phyloP scores from a whole-genome alignment of 2,113 vertebrate species.

The Neolamprologus caudopunctatus region DNA sequence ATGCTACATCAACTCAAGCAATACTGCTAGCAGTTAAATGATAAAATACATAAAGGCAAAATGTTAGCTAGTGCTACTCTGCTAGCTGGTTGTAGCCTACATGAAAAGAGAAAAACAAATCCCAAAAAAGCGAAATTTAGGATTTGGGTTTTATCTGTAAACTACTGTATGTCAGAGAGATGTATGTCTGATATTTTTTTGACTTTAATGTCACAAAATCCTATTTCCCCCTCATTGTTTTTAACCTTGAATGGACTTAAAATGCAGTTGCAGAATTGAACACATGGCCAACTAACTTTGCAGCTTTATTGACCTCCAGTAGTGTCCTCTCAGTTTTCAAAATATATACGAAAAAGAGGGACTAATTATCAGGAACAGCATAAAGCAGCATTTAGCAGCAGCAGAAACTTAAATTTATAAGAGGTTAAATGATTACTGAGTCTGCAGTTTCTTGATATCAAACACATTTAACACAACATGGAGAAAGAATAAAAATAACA shows the following conservation, averaged over 20 bases:
- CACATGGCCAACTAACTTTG: neutral
- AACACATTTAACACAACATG: neutral
- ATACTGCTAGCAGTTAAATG: neutral
- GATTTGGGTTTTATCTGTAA: neutral
- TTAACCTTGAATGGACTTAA: neutral
- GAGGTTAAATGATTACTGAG: neutral
- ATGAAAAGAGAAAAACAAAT: neutral
- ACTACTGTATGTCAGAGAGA: neutral
- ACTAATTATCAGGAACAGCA: neutral
- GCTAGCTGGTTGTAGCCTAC: neutral
- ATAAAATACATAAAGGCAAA: neutral
- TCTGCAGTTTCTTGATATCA: neutral
- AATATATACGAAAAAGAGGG: neutral
- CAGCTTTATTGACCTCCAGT: neutral
- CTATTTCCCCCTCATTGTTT: neutral
- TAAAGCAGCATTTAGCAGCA: neutral
- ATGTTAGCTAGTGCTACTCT: neutral
- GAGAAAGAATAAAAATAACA: neutral
- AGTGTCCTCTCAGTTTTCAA: neutral
- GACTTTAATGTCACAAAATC: neutral
- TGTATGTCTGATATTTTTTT: neutral
- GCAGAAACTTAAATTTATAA: neutral
- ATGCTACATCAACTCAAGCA: neutral
- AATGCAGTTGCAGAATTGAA: neutral
- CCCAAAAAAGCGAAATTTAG: neutral